A percentile compares a stretch with the other conserved stretches of the same genome.
Evolutionary conservation across 2,797 vertebrate genomes (phyloP).

Genomic region (Clarias platycephalus): DNA sequence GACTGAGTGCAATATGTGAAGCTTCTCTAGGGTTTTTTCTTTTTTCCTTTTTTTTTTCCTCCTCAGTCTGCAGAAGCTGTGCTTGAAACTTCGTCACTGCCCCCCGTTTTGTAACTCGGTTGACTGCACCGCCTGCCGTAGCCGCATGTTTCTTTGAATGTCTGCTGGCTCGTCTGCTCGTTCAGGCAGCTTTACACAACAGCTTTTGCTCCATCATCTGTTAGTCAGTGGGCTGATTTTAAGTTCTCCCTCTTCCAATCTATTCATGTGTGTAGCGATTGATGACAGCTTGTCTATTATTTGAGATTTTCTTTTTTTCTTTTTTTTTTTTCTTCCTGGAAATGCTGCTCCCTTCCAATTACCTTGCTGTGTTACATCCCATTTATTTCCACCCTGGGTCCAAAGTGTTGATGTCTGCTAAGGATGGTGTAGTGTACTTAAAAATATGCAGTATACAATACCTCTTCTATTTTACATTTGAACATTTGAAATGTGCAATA

Average conservation of each 20-base stretch:
- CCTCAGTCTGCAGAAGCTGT: slow-evolving; percentile 25
- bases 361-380: slow-evolving; percentile 43
- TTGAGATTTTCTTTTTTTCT: background rate
- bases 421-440: slow-evolving; percentile 57
- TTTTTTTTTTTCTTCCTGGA: slow-evolving; percentile 12
- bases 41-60: background rate
- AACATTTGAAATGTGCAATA: slow-evolving; percentile 42
- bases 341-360: slow-evolving; percentile 43
- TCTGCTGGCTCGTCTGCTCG: slow-evolving; percentile 55
- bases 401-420: slow-evolving; percentile 10
- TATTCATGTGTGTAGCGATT: slow-evolving; percentile 9
- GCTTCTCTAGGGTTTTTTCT: slow-evolving; percentile 63
- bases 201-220: background rate
- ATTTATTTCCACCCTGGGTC: slow-evolving; percentile 11
- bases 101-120: slow-evolving; percentile 41
- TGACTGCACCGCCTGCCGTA: slow-evolving; percentile 59
- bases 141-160: slow-evolving; percentile 61
- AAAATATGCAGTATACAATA: slow-evolving; percentile 64
- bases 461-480: slow-evolving; percentile 57
- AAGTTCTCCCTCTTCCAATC: background rate
- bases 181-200: slow-evolving; percentile 38
- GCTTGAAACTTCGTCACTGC: slow-evolving; percentile 39
- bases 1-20: slow-evolving; percentile 70
- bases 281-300: background rate
- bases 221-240: slow-evolving; percentile 3